A percentile compares a stretch with the other conserved stretches of the same genome.
These are phyloP conservation scores for Sipunculus nudus DNA, from an alignment of 2,888 invertebrate species.

Conservation along the genomic window DNA sequence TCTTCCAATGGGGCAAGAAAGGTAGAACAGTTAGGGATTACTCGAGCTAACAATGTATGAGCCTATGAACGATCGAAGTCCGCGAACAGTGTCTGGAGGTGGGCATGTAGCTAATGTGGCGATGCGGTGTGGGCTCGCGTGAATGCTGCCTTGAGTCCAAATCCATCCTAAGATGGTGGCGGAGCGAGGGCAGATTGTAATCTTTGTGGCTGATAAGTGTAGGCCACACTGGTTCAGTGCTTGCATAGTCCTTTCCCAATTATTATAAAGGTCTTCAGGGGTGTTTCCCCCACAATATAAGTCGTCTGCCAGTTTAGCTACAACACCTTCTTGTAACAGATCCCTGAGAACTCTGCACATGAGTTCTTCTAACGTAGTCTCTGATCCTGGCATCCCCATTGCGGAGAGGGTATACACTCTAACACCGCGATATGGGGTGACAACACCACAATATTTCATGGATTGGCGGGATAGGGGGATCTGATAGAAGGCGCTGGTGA, in stretches of 20 bases:
- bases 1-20: background rate
- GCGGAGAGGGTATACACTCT: constrained; percentile 23
- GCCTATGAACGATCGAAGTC: constrained; percentile 1
- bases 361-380: constrained; percentile 31
- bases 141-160: constrained; percentile 23
- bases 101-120: constrained; percentile 4
- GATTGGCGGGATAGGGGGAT: background rate
- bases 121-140: constrained; percentile 19
- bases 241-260: constrained; percentile 11
- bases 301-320: constrained; percentile 31
- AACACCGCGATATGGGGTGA: constrained; percentile 10
- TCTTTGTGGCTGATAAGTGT: constrained; percentile 21
- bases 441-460: constrained; percentile 11
- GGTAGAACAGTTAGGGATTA: constrained; percentile 1
- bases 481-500: constrained; percentile 26
- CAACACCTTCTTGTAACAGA: constrained; percentile 21
- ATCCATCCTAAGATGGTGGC: constrained; percentile 6
- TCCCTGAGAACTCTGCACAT: constrained; percentile 34
- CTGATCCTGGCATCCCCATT: constrained; percentile 37
- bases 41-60: constrained; percentile 6
- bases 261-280: constrained; percentile 7
- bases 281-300: constrained; percentile 5
- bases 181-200: background rate
- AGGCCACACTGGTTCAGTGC: constrained; percentile 9
- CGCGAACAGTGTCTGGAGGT: no score